Evolutionary conservation across 2,113 vertebrate genomes (phyloP), one percentile per base, ranked within the genome.

Genomic region (Marcusenius ussheri): DNA sequence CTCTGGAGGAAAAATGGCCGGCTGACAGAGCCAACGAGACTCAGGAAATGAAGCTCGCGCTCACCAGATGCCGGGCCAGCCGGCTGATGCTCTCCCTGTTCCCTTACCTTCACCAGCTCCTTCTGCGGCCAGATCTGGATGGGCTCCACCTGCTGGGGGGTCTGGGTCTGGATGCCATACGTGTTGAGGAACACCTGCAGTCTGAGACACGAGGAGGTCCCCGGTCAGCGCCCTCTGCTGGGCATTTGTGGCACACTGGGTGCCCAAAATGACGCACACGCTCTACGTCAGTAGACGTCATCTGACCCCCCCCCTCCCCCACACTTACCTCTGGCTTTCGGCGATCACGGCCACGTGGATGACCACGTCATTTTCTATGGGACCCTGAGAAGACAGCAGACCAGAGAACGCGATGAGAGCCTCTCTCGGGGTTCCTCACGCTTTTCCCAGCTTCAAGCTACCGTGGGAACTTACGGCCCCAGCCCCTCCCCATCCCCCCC

Each of bases 81-180:
- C 9, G 0, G 24, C 58, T 11, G 58, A 66, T 27, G n/a, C 62
- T 66, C 62, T 27, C n/a, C 62, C n/a, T 4, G 10, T 13, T 70
- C 10, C n/a, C 74, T 89, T 96, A 99, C 98, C 95, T 99, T 99
- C 51, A 99, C 98, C 83, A 99, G 97, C 89, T 99, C 98, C 91
- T 98, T 97, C 91, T 99, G 98, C 51, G 98, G 96, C 98, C 98
- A 99, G 93, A 99, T 99, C 95, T 99, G 98, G 92, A 99, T 99
- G 66, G 98, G 98, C 91, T 99, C 98, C 90, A 99, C 98, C 92
- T 99, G 98, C 90, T 98, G 98, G 1, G 98, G 98, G 0, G 98
- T 99, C 92, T 99, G 98, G 9, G 98, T 99, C 92, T 98, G 97
- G 92, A 99, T 99, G 47, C 98, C 98, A 0, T 99, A 99, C 0